Evolutionary conservation across 2,797 vertebrate genomes (phyloP).

Genomic region (Catharus ustulatus): DNA sequence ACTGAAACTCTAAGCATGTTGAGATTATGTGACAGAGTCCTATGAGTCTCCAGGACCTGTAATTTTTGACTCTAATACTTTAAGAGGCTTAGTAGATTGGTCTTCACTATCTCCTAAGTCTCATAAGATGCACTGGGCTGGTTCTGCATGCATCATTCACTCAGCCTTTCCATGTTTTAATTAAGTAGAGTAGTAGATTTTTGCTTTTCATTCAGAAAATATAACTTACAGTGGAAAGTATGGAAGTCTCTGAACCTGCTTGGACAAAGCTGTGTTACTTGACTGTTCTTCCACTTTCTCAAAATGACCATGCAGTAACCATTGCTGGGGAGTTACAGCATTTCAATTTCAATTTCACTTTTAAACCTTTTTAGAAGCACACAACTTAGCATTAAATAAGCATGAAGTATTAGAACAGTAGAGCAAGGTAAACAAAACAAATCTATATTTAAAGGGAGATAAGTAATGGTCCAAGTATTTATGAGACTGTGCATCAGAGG

Average conservation of each 20-base stretch:
- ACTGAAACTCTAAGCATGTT: neutral
- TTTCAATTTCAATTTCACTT: neutral
- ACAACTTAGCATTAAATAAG: neutral
- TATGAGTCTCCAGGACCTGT: neutral
- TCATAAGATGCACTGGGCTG: neutral
- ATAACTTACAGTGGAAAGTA: neutral
- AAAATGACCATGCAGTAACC: neutral
- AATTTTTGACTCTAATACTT: neutral
- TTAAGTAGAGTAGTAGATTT: neutral
- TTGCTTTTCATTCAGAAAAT: constrained; percentile 1
- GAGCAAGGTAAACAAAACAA: neutral
- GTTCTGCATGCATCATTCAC: neutral
- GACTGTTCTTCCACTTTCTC: neutral
- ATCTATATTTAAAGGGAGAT: neutral
- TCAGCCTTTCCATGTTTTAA: neutral
- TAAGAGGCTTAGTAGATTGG: neutral
- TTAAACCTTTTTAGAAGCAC: neutral
- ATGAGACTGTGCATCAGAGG: neutral
- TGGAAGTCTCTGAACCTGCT: neutral
- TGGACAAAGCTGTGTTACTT: neutral
- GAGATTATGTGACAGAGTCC: neutral
- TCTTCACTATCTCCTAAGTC: neutral
- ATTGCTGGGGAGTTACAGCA: neutral
- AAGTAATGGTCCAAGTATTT: neutral
- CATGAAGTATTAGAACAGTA: neutral